A percentile compares a stretch with the other conserved stretches of the same genome.
Evolutionary conservation across 2,888 invertebrate species (phyloP).

Genomic region (Cloeon dipterum): DNA sequence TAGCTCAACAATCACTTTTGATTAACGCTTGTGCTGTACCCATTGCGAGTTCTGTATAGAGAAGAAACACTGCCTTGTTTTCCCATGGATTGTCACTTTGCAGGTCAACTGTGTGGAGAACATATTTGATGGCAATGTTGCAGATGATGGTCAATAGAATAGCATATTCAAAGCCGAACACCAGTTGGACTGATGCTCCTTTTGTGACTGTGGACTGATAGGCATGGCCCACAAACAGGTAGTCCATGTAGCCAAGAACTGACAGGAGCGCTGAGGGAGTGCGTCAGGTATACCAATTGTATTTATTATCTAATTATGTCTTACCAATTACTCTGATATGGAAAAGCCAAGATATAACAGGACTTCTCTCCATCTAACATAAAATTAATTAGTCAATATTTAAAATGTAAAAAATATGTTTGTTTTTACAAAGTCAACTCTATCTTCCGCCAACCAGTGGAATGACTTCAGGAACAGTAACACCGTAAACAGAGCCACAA

Average conservation of each 20-base stretch:
- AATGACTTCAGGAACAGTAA: conserved; percentile 93
- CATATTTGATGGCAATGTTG: conserved; percentile 82
- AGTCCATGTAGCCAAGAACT: conserved; percentile 60
- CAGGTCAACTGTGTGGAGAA: conserved; percentile 68
- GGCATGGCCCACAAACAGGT: conserved; percentile 77
- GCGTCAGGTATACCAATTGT: too few species aligned
- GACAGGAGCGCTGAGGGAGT: conserved; percentile 40
- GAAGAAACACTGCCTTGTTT: conserved; percentile 89
- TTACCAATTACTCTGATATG: conserved; percentile 69
- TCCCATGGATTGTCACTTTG: conserved; percentile 96
- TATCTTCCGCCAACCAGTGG: conserved; percentile 98
- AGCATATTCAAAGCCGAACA: conserved; percentile 99
- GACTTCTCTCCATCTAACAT: conserved; percentile 93
- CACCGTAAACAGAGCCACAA: conserved; percentile 91
- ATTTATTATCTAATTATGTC: too few species aligned
- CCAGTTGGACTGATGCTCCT: conserved; percentile 93
- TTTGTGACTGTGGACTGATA: conserved; percentile 79
- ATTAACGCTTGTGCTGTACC: too few species aligned
- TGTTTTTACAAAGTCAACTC: conserved; percentile 84
- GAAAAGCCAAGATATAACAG: conserved; percentile 86
- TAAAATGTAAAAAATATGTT: background rate
- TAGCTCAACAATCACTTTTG: too few species aligned
- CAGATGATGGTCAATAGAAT: conserved; percentile 81
- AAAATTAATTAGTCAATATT: conserved; percentile 6
- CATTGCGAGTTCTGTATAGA: conserved; percentile 90